Evolutionary conservation across 2,888 invertebrate genomes (phyloP), one percentile per base, ranked within the genome.

Genomic region (Taphrorychus bicolor): DNA sequence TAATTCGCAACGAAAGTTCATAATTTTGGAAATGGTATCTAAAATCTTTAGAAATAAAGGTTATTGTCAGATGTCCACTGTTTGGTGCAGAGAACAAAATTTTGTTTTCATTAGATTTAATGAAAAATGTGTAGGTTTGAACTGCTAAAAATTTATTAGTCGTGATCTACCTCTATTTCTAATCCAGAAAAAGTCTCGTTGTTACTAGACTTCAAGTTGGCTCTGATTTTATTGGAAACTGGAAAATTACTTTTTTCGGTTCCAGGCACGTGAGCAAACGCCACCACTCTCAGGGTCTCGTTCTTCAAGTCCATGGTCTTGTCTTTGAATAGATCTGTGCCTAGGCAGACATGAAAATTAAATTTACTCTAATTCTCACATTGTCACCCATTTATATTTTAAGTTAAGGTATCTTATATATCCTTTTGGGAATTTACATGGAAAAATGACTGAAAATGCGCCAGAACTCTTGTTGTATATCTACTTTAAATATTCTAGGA

Each of bases 1-100:
- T 52, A 92, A 83, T 48, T 84, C 80, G 0, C 89, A 87, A 69
- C 84, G 82, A 77, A 94, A 94, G 74, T 92, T 92, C 86, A 94
- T 88, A 70, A 86, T 86, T 59, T 86, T 83, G 0, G 90, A 86
- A 58, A 94, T 80, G 0, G 90, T 86, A 66, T 87, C 83, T 11
- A 91, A 78, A 62, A 92, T 87, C 91, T 91, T 79, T 17, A 83
- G 19, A 40, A 51, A 32, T 7, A 32, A 4, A n/a, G 58, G 18
- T 17, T 5, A 45, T 17, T 45, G 7, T 45, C 45, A n/a, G n/a
- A n/a, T n/a, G n/a, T n/a, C n/a, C n/a, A n/a, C n/a, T n/a, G n/a
- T n/a, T n/a, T n/a, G n/a, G n/a, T n/a, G n/a, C n/a, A n/a, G n/a
- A n/a, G n/a, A n/a, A n/a, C n/a, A n/a, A n/a, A n/a, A n/a, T n/a